These are phyloP conservation scores for Agrotis ipsilon DNA, from an alignment of 2,888 invertebrate genomes.

Conservation along the genomic window DNA sequence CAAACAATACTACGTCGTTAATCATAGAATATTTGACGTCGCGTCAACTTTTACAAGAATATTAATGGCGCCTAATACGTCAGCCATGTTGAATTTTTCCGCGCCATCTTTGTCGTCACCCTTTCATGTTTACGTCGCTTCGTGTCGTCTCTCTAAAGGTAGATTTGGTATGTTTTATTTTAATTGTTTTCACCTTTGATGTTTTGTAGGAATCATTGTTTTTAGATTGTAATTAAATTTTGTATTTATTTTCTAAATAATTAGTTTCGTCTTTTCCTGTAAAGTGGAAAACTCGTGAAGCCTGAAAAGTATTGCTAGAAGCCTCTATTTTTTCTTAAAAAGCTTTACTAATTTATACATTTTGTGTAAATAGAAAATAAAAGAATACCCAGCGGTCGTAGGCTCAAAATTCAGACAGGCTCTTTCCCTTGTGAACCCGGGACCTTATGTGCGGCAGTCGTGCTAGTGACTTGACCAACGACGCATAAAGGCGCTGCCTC, in stretches of 20 bases:
- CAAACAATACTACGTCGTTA: slow-evolving; percentile 81
- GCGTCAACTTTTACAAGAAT: slow-evolving; percentile 76
- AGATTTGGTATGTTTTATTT: slow-evolving; percentile 25
- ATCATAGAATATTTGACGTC: slow-evolving; percentile 83
- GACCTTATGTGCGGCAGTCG: no score
- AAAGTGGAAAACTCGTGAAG: not conserved
- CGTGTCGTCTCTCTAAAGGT: slow-evolving; percentile 34
- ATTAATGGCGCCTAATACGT: slow-evolving; percentile 72
- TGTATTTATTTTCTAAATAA: not conserved
- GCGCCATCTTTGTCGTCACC: slow-evolving; percentile 45
- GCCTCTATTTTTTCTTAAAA: not conserved
- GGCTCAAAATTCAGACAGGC: no score
- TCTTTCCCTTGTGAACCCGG: not conserved
- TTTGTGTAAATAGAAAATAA: not conserved
- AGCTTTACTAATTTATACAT: not conserved
- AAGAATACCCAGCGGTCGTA: no score
- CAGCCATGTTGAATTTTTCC: slow-evolving; percentile 58
- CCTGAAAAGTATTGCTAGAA: not conserved
- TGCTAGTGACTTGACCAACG: not conserved
- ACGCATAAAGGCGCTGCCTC: no score
- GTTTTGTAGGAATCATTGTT: slow-evolving; percentile 11
- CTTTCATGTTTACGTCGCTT: slow-evolving; percentile 48
- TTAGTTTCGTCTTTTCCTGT: not conserved
- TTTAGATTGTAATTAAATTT: slow-evolving; percentile 6
- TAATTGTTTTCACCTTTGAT: slow-evolving; percentile 40